These are phyloP conservation scores for Atethmia centrago DNA, from an alignment of 2,888 invertebrate species.

Conservation along the genomic window DNA sequence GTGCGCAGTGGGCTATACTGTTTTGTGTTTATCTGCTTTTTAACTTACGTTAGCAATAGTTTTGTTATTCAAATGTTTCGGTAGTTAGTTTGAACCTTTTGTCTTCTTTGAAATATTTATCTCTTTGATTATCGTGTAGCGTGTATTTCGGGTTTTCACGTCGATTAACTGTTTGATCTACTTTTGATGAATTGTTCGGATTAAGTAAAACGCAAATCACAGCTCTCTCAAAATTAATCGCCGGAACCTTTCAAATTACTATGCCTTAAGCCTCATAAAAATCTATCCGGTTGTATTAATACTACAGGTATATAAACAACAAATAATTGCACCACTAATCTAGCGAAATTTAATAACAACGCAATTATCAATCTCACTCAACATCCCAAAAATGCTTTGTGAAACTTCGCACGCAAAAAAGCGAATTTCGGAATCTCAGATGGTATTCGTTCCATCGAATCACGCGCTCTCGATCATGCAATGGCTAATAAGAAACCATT, in stretches of 20 bases:
- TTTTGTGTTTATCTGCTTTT: slow-evolving; percentile 4
- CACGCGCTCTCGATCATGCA: slow-evolving; percentile 60
- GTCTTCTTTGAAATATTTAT: slow-evolving; percentile 12
- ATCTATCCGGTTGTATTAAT: slow-evolving; percentile 24
- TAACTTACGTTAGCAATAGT: neutral
- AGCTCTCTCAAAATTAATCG: slow-evolving; percentile 19
- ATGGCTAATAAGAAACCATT: slow-evolving; percentile 53
- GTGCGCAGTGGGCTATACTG: slow-evolving; percentile 29
- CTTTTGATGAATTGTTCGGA: slow-evolving; percentile 3
- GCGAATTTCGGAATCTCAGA: slow-evolving; percentile 49
- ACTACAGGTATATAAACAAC: slow-evolving; percentile 27
- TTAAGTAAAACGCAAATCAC: slow-evolving; percentile 13
- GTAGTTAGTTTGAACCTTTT: neutral
- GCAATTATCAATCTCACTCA: slow-evolving; percentile 54
- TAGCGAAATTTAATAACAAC: slow-evolving; percentile 47
- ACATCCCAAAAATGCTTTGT: slow-evolving; percentile 56
- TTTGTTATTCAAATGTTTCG: slow-evolving; percentile 20
- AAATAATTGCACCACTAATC: slow-evolving; percentile 24
- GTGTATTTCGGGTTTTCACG: slow-evolving; percentile 14
- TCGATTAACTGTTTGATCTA: neutral
- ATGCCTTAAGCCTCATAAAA: slow-evolving; percentile 24
- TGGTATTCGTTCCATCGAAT: slow-evolving; percentile 52
- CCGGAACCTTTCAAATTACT: slow-evolving; percentile 29
- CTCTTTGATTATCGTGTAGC: slow-evolving; percentile 10
- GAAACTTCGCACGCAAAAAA: slow-evolving; percentile 60